Conservation (phyloP, 2,797 vertebrate genomes). For the Phyllotis vaccarum region DNA sequence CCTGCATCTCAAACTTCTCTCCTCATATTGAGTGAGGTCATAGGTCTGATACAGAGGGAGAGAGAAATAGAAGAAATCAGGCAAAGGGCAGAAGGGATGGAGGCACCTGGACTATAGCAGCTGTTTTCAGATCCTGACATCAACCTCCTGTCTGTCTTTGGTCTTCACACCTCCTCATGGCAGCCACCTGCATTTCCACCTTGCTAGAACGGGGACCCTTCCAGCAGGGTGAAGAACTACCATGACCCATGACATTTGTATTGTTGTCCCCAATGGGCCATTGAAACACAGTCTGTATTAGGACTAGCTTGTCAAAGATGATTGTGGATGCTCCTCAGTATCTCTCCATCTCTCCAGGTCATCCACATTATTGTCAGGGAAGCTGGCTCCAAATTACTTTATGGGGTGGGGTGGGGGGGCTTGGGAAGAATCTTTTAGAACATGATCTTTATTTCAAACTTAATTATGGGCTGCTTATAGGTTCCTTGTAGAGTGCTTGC, state of each 20-base stretch:
- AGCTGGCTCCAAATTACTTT: neutral
- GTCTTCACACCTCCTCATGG: neutral
- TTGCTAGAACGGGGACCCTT: neutral
- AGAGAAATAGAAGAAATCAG: neutral
- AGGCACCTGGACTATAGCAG: fast-evolving
- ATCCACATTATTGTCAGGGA: neutral
- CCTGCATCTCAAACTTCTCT: neutral
- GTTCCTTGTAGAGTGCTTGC: neutral
- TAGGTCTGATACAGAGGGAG: neutral
- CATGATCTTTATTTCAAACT: slow-evolving; percentile 14
- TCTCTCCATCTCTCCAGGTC: neutral
- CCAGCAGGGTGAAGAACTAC: neutral
- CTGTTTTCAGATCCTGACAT: neutral
- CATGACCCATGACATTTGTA: fast-evolving
- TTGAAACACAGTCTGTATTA: neutral
- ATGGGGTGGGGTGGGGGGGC: neutral
- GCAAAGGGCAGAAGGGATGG: neutral
- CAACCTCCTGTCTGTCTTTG: neutral
- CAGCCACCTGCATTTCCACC: neutral
- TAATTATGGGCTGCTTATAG: neutral
- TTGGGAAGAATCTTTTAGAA: neutral
- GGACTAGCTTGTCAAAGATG: neutral
- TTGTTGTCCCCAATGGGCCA: neutral
- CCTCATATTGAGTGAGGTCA: neutral
- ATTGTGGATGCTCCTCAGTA: neutral